phyloP scores from a whole-genome alignment of 2,113 vertebrate genomes.

The Lepisosteus osseus region DNA sequence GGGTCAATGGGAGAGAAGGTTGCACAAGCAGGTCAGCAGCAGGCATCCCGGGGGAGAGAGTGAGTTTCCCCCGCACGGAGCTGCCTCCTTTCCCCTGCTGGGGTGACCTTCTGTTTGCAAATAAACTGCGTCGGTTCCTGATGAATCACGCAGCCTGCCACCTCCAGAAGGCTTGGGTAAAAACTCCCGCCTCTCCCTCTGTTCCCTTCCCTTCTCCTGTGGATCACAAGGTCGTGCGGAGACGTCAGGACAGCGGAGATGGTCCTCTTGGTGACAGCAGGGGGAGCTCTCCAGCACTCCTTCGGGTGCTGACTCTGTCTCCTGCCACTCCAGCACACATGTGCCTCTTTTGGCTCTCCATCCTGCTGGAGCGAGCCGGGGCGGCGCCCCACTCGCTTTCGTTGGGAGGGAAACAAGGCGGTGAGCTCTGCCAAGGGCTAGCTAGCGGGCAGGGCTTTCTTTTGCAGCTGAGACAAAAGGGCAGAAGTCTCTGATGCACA shows the following conservation, averaged over 20 bases:
- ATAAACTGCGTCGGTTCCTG: constrained; percentile 54
- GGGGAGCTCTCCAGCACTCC: constrained; percentile 8
- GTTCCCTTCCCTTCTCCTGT: neutral
- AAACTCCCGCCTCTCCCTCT: neutral
- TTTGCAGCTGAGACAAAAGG: neutral
- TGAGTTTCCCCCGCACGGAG: constrained; percentile 23
- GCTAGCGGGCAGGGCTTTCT: neutral
- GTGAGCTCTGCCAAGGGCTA: neutral
- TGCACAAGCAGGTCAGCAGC: too few species aligned
- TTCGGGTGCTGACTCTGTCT: neutral
- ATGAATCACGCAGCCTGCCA: constrained; percentile 28
- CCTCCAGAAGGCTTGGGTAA: constrained; percentile 18
- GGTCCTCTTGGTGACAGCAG: constrained; percentile 17
- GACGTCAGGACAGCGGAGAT: neutral
- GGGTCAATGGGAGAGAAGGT: too few species aligned
- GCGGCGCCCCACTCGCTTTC: too few species aligned
- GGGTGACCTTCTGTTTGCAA: constrained; percentile 29
- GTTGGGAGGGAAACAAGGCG: too few species aligned
- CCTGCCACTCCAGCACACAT: neutral
- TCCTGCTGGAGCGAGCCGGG: too few species aligned
- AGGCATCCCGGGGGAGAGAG: too few species aligned
- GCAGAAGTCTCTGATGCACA: neutral
- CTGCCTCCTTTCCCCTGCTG: neutral
- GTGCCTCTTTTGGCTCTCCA: neutral
- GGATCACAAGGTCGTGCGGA: neutral